phyloP scores from a whole-genome alignment of 2,797 vertebrate species.

The Characodon lateralis region DNA sequence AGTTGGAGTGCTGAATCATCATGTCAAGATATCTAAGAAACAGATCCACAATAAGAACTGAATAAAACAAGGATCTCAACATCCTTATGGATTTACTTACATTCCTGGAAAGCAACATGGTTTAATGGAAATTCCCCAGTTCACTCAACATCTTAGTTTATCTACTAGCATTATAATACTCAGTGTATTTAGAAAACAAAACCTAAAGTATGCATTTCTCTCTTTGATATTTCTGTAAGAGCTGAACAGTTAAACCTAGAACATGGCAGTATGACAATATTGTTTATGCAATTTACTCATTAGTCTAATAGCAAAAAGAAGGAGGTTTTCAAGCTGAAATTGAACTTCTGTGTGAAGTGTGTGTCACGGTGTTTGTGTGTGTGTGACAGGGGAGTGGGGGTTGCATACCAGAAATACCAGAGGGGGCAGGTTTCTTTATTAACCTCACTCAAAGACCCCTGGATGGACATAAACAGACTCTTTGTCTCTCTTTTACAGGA shows the following conservation, averaged over 20 bases:
- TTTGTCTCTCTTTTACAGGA: conserved; percentile 24
- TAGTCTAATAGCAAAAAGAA: background rate
- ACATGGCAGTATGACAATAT: background rate
- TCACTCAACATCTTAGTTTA: too few species aligned
- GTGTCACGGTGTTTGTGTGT: conserved; percentile 18
- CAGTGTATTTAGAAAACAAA: background rate
- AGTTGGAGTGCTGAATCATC: background rate
- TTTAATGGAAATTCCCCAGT: background rate
- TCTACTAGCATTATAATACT: background rate
- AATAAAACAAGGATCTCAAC: background rate
- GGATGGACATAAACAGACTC: conserved; percentile 54
- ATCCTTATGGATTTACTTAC: background rate
- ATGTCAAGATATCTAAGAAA: background rate
- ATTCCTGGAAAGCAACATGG: background rate
- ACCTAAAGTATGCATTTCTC: background rate
- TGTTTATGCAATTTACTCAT: background rate
- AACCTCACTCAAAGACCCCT: conserved; percentile 61
- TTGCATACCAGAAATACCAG: conserved; percentile 75
- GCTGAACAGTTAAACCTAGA: background rate
- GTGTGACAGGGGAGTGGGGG: conserved; percentile 10
- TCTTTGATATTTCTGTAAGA: background rate
- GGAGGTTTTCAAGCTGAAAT: background rate
- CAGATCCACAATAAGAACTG: background rate
- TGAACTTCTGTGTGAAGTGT: background rate
- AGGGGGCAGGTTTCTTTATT: conserved; percentile 70